phyloP scores from a whole-genome alignment of 1,140 invertebrate species.

The Euura saliciscinereae region DNA sequence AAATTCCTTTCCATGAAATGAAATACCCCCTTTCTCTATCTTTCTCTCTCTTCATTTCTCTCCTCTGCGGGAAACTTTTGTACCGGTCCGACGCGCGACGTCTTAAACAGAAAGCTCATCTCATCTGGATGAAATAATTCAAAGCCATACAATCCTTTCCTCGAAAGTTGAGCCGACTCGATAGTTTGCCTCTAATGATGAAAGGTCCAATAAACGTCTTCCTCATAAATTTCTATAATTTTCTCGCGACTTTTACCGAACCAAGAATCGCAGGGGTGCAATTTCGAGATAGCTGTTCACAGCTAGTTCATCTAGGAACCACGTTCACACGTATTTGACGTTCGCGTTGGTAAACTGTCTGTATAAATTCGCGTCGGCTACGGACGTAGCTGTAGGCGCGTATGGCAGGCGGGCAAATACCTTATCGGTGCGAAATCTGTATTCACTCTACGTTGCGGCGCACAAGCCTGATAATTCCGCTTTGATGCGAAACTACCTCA shows the following conservation, averaged over 20 bases:
- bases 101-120: not conserved
- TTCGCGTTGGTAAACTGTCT: no score
- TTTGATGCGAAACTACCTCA: slow-evolving; percentile 7
- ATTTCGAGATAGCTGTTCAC: no score
- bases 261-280: no score
- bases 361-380: no score
- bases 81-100: not conserved
- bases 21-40: not conserved
- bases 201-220: no score
- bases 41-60: not conserved
- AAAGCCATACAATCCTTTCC: not conserved
- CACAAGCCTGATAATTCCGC: slow-evolving; percentile 4
- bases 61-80: not conserved
- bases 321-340: not conserved
- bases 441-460: slow-evolving; percentile 1
- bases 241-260: no score
- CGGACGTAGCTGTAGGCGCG: no score
- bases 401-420: not conserved
- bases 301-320: not conserved
- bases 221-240: no score
- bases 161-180: slow-evolving; percentile 18
- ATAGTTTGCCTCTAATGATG: not conserved
- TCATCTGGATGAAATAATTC: not conserved
- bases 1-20: not conserved
- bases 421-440: slow-evolving; percentile 1